These are phyloP conservation scores for Acanthopleura granulata DNA, from an alignment of 2,888 invertebrate species.

Conservation along the genomic window DNA sequence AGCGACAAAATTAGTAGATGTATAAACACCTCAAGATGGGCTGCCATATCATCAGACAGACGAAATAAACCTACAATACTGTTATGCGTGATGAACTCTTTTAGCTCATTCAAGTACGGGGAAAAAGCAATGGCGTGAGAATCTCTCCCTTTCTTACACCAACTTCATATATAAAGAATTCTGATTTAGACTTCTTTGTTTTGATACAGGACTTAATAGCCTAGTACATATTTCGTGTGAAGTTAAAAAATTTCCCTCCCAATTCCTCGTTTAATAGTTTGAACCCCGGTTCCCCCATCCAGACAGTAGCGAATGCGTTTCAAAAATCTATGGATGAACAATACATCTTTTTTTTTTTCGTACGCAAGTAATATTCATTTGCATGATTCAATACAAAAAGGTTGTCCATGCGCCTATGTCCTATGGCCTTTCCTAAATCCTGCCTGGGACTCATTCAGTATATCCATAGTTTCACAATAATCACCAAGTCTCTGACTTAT, in stretches of 20 bases:
- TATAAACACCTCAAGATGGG: not conserved
- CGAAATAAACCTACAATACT: not conserved
- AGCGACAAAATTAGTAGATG: constrained; percentile 13
- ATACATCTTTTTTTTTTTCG: not conserved
- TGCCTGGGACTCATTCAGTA: not conserved
- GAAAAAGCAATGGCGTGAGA: not conserved
- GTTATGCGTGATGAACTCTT: not conserved
- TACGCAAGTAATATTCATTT: not conserved
- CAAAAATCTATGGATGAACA: constrained; percentile 5
- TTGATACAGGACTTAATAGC: not conserved
- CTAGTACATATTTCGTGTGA: not conserved
- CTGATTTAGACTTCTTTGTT: not conserved
- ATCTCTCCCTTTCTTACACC: not conserved
- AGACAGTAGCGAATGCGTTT: constrained; percentile 10
- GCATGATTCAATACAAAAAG: not conserved
- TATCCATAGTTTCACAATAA: not conserved
- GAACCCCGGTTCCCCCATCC: not conserved
- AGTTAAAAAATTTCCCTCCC: not conserved
- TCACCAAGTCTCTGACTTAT: not conserved
- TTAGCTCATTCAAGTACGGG: constrained; percentile 8
- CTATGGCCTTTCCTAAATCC: not conserved
- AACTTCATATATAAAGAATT: not conserved
- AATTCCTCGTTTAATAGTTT: not conserved
- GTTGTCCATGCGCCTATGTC: not conserved
- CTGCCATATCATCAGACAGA: not conserved